A percentile compares a stretch with the other conserved stretches of the same genome.
phyloP scores from a whole-genome alignment of 2,888 invertebrate species.

The Mythimna lalbum region DNA sequence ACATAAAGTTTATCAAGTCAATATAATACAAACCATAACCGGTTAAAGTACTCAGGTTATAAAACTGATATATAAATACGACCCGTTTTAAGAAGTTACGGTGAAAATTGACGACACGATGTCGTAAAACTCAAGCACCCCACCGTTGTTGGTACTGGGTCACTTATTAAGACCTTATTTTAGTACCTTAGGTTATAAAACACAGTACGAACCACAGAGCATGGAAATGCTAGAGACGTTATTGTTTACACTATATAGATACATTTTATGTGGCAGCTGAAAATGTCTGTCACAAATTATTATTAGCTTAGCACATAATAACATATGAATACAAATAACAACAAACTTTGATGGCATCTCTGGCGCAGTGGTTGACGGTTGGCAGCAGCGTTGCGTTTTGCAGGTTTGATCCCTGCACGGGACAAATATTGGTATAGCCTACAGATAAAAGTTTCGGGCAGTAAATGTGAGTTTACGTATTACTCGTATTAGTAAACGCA shows the following conservation, averaged over 20 bases:
- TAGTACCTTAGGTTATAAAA: slow-evolving; percentile 24
- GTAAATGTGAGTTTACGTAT: too few relatives aligned
- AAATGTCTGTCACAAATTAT: too few relatives aligned
- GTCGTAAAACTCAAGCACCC: slow-evolving; percentile 32
- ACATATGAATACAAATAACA: too few relatives aligned
- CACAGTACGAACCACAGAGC: not conserved
- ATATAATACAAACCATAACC: slow-evolving; percentile 26
- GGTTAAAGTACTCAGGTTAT: slow-evolving; percentile 17
- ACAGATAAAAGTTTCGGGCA: too few relatives aligned
- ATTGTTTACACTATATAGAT: not conserved
- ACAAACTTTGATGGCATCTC: too few relatives aligned
- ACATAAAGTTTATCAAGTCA: slow-evolving; percentile 2
- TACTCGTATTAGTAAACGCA: too few relatives aligned
- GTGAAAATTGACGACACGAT: slow-evolving; percentile 31
- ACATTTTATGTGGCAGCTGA: too few relatives aligned
- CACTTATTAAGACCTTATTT: slow-evolving; percentile 26
- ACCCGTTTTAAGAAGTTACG: slow-evolving; percentile 8
- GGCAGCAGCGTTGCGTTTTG: too few relatives aligned
- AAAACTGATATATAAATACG: slow-evolving; percentile 16
- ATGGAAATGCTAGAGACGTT: not conserved
- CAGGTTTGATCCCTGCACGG: too few relatives aligned
- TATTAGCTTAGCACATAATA: too few relatives aligned
- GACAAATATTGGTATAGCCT: too few relatives aligned
- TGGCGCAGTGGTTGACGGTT: too few relatives aligned
- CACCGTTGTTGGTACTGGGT: not conserved